Evolutionary conservation across 2,797 vertebrate species (phyloP).

Genomic region (Rhabdomys pumilio): DNA sequence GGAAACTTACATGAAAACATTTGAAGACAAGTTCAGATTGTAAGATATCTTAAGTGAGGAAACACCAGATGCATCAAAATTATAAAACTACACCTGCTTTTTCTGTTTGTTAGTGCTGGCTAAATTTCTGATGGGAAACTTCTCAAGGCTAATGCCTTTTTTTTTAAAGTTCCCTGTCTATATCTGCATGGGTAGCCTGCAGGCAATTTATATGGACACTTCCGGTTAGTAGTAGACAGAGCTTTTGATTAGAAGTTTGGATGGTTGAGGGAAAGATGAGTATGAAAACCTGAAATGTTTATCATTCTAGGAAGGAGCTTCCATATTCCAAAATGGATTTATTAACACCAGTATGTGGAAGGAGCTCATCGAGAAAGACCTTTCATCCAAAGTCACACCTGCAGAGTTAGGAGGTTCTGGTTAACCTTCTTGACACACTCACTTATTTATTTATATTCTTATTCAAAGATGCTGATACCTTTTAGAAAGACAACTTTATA

Average conservation of each 20-base stretch:
- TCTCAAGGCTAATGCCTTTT: neutral
- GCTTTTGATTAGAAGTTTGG: neutral
- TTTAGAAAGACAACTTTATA: constrained; percentile 30
- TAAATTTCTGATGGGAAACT: neutral
- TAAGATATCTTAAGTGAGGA: constrained; percentile 19
- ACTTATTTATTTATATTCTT: neutral
- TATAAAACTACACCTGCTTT: neutral
- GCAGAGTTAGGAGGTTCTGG: neutral
- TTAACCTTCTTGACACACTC: neutral
- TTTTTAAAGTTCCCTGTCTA: neutral
- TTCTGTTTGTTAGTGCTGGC: neutral
- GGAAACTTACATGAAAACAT: constrained; percentile 1
- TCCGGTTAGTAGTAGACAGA: neutral
- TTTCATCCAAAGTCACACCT: neutral
- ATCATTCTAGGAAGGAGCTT: neutral
- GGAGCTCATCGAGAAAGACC: neutral
- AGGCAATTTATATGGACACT: neutral
- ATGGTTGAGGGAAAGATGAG: neutral
- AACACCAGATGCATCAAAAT: neutral
- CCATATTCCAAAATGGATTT: neutral
- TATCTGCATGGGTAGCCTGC: neutral
- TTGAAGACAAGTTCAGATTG: neutral
- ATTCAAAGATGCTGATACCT: constrained; percentile 20
- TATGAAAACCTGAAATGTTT: neutral
- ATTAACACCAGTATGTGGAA: neutral